Base-by-base conservation (phyloP, 1,140 invertebrate genomes). In the Drosophila sp. region DNA sequence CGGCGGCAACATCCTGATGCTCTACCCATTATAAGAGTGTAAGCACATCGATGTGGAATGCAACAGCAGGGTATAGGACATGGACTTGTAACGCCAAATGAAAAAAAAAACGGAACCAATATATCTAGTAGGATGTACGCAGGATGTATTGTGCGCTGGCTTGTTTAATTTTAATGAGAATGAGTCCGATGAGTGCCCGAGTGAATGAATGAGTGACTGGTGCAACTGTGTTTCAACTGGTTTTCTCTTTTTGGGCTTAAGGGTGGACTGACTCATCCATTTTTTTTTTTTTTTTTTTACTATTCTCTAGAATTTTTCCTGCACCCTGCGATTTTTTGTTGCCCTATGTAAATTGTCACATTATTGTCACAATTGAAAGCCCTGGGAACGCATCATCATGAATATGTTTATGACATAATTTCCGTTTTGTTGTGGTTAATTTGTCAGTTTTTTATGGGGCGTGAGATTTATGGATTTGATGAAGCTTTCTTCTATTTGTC, bases 141-240 rank as follows among this genome's bases (percentile, higher is more conserved):
- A 38, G 35, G 23, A 64, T 47, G 54, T 60, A 70, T 66, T 89
- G 84, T 89, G 70, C 84, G 84, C 65, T 89, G 77, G 84, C 58
- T 89, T 70, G 84, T 89, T 89, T 76, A 80, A 84, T 89, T 89
- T 89, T 89, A 89, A 89, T 89, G 84, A 89, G 77, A 76, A 60
- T 32, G 72, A 67, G 47, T 50, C 33, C 33, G 57, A 6, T 61
- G 63, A 29, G 33, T 54, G 44, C 29, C 66, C 27, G n/a, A 41
- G 56, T 68, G 64, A 27, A 63, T 64, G 60, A 33, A 44, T 68
- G 64, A 27, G 66, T 64, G 60, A 33, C 65, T 62, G 61, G 62
- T 62, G 83, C 79, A 86, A 86, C 83, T 86, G 83, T 86, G 83
- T 87, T 87, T 89, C 80, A 70, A 86, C 82, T 86, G 75, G 68